phyloP scores from a whole-genome alignment of 2,113 vertebrate species.

The Indicator maculatus region DNA sequence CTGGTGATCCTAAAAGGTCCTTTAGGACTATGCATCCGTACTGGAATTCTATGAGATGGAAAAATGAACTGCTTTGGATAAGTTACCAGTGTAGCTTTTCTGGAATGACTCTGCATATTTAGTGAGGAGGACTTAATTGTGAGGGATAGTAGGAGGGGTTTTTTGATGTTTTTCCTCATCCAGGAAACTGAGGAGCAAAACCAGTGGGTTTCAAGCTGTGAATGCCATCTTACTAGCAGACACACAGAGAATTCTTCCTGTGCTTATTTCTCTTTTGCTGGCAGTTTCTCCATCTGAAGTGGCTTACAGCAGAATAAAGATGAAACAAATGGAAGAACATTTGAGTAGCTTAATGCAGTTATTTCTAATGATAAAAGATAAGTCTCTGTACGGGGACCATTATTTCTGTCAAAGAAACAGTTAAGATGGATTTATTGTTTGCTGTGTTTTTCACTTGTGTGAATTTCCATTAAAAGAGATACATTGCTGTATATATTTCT shows the following conservation, averaged over 20 bases:
- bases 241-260: not conserved
- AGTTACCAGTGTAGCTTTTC: not conserved
- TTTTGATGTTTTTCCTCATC: not conserved
- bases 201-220: constrained; percentile 29
- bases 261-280: not conserved
- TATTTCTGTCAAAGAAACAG: constrained; percentile 50
- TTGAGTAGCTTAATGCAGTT: constrained; percentile 42
- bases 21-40: not conserved
- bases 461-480: constrained; percentile 42
- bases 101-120: not conserved
- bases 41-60: not conserved
- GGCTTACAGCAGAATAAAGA: not conserved
- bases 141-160: not conserved
- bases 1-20: not conserved
- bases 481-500: not conserved
- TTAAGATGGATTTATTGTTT: constrained; percentile 62
- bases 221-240: not conserved
- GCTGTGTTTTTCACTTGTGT: constrained; percentile 32
- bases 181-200: not conserved
- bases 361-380: constrained; percentile 57
- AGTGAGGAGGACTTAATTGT: not conserved
- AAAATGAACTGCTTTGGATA: not conserved
- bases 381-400: constrained; percentile 41
- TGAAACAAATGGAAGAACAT: constrained; percentile 11
- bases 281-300: not conserved